Evolutionary conservation across 1,140 invertebrate species (phyloP).

Genomic region (Tetramorium parvispinum): DNA sequence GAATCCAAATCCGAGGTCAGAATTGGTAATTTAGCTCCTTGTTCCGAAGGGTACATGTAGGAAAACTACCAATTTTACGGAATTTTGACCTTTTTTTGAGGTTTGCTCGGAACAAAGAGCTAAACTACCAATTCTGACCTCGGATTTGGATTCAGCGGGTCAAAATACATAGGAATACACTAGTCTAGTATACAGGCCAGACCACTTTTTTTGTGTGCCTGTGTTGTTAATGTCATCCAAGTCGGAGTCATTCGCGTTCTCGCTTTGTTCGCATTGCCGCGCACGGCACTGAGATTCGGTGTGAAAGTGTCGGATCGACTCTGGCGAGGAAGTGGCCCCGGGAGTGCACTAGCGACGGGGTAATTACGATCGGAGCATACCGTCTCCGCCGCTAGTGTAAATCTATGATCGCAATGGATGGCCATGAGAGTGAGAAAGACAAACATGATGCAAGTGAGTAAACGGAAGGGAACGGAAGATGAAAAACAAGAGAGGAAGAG

Average conservation of each 20-base stretch:
- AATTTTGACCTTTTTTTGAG: too few species aligned
- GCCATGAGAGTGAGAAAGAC: conserved; percentile 28
- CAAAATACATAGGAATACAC: too few species aligned
- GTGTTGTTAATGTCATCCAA: conserved; percentile 15
- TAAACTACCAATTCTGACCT: too few species aligned
- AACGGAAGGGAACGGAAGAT: conserved; percentile 6
- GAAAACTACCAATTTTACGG: too few species aligned
- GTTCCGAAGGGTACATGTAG: too few species aligned
- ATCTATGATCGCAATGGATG: conserved; percentile 81
- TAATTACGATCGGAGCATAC: conserved; percentile 79
- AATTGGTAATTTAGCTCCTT: too few species aligned
- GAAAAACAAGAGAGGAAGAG: background rate
- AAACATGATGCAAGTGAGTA: conserved; percentile 13
- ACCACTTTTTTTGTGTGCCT: too few species aligned
- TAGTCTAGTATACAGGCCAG: too few species aligned
- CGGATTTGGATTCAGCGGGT: too few species aligned
- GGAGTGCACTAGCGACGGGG: conserved; percentile 78
- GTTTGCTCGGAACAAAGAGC: too few species aligned
- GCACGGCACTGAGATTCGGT: conserved; percentile 29
- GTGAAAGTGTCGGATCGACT: conserved; percentile 67
- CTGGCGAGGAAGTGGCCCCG: conserved; percentile 71
- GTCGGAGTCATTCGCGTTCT: background rate
- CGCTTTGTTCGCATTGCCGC: conserved; percentile 4
- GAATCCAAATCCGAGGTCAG: too few species aligned
- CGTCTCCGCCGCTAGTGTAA: conserved; percentile 73